Evolutionary conservation across 1,140 invertebrate genomes (phyloP).

Genomic region (Drosophila nikananu): DNA sequence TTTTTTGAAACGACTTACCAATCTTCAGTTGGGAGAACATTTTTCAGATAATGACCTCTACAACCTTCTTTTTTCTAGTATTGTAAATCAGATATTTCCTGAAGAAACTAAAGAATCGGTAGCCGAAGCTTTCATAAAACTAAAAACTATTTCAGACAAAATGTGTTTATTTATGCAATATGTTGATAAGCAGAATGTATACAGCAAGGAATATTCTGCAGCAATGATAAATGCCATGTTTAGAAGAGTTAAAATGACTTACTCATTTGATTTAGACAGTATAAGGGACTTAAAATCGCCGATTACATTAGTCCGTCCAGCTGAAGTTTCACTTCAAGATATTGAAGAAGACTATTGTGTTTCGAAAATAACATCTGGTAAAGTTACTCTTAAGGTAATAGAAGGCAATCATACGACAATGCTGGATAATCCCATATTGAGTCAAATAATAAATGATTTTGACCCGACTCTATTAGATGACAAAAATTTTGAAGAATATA

Average conservation of each 20-base stretch:
- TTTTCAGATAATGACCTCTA: conserved; percentile 86
- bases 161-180: conserved; percentile 70
- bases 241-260: conserved; percentile 87
- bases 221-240: conserved; percentile 86
- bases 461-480: conserved; percentile 77
- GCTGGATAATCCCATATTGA: conserved; percentile 88
- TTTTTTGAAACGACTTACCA: conserved; percentile 86
- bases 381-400: conserved; percentile 87
- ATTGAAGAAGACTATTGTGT: conserved; percentile 89
- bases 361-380: conserved; percentile 86
- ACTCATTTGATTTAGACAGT: conserved; percentile 86
- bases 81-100: conserved; percentile 86
- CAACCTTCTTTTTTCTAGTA: conserved; percentile 86
- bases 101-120: conserved; percentile 86
- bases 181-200: conserved; percentile 81
- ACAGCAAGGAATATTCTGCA: conserved; percentile 86
- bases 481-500: conserved; percentile 77
- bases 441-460: conserved; percentile 87
- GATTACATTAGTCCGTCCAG: conserved; percentile 89
- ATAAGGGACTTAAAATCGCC: conserved; percentile 86
- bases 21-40: conserved; percentile 74
- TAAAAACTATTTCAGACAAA: conserved; percentile 60
- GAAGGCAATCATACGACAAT: conserved; percentile 91
- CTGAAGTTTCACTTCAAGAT: conserved; percentile 85
- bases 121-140: conserved; percentile 78